Evolutionary conservation across 2,113 vertebrate species (phyloP).

Genomic region (Galemys pyrenaicus): DNA sequence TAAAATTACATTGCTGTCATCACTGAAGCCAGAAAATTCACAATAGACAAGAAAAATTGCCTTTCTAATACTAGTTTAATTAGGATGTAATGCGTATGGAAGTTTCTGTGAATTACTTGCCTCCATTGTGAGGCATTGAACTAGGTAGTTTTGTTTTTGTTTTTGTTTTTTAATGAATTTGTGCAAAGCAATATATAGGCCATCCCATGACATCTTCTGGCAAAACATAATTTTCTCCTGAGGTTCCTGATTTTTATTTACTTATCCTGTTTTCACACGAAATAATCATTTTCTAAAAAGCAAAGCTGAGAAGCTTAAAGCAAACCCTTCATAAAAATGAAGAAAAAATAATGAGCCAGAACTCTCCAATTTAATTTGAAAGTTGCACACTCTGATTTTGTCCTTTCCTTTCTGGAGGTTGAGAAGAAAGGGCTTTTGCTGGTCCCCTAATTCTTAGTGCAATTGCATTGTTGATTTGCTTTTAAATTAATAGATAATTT

Average conservation of each 20-base stretch:
- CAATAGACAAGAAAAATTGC: constrained; percentile 31
- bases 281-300: constrained; percentile 23
- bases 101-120: constrained; percentile 9
- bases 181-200: not conserved
- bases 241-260: constrained; percentile 24
- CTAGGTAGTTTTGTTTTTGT: not conserved
- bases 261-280: constrained; percentile 10
- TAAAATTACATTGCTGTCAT: constrained; percentile 55
- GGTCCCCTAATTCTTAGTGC: not conserved
- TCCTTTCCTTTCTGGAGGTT: not conserved
- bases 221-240: not conserved
- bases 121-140: constrained; percentile 22
- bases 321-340: not conserved
- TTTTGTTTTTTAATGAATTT: not conserved
- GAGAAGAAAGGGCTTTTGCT: not conserved
- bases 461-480: not conserved
- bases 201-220: not conserved
- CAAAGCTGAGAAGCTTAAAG: not conserved
- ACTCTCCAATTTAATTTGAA: not conserved
- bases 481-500: constrained; percentile 14
- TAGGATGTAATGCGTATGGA: not conserved
- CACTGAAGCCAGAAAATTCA: constrained; percentile 53
- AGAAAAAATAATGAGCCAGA: not conserved
- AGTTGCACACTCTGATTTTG: not conserved
- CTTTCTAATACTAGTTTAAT: constrained; percentile 39